Base-by-base conservation (phyloP, 2,797 vertebrate genomes). In the Eulemur rubriventer region DNA sequence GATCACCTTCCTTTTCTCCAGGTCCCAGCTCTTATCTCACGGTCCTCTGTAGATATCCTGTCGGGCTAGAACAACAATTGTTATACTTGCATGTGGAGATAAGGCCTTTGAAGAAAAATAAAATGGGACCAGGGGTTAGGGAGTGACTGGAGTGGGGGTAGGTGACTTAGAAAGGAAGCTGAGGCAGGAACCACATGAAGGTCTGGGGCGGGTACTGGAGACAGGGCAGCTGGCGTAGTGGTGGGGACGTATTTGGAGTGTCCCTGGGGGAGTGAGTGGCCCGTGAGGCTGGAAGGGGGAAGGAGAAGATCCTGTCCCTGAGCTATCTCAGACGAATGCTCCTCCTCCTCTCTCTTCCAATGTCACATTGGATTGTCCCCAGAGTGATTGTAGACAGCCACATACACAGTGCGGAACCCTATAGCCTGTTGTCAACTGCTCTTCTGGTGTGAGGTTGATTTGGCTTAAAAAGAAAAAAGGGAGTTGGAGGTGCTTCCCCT, bases 71-170 rank as follows among this genome's bases (percentile, higher is more conserved):
- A 79, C 69, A 88, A 79, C 81, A 91, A 83, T 76, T 65, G 63
- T 50, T 86, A 72, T 8, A 65, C 79, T 94, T 93, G 63, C 72
- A 52, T 14, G 73, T 43, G 65, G 46, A 4, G 93, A 96, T 89
- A 94, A 96, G 79, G 57, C n/a, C 48, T 87, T 94, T 83, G 91
- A 79, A 86, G 95, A 80, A 78, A 96, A 96, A 69, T 52, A 24
- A 89, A 89, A 84, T 33, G 65, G 18, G 48, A 57, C 7, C 9
- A 43, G 76, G 35, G 26, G 4, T 17, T 52, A 33, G 72, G n/a
- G 46, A 38, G 92, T 50, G 43, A 28, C 73, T 22, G 41, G 73
- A 43, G 11, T 22, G 38, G 14, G 33, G 41, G 33, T 24, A 14
- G 48, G 63, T 89, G 78, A 38, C 13, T 93, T 69, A n/a, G 43